Percentiles rank a stretch among this genome's conserved stretches.
Conservation (phyloP, 2,797 vertebrate species). For the Scleropages formosus region DNA sequence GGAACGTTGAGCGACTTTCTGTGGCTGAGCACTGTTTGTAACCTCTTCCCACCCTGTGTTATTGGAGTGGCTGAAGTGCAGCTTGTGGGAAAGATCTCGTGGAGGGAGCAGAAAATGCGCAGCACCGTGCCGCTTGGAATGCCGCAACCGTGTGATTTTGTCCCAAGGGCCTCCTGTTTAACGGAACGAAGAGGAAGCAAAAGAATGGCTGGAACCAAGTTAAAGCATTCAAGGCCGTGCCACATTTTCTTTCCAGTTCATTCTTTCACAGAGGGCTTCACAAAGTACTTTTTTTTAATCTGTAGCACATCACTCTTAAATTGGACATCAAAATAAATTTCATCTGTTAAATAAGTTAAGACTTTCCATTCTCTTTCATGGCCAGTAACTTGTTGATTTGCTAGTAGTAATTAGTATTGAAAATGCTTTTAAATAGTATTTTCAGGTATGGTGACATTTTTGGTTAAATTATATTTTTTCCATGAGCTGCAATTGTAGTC, state of each 20-base stretch:
- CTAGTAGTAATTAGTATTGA: too few species aligned
- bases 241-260: slow-evolving; percentile 21
- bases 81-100: slow-evolving; percentile 8
- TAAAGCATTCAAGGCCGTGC: slow-evolving; percentile 34
- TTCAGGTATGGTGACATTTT: background rate
- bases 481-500: too few species aligned
- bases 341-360: too few species aligned
- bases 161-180: background rate
- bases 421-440: background rate
- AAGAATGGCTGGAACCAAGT: background rate
- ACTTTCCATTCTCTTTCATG: too few species aligned
- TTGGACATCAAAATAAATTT: slow-evolving; percentile 14
- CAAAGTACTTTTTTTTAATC: slow-evolving; percentile 30
- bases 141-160: too few species aligned
- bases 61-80: slow-evolving; percentile 27
- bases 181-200: background rate
- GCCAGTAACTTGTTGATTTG: too few species aligned
- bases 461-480: background rate
- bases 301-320: slow-evolving; percentile 43
- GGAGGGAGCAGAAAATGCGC: background rate
- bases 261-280: background rate
- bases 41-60: slow-evolving; percentile 34
- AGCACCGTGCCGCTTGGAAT: background rate
- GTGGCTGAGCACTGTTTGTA: slow-evolving; percentile 35
- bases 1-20: slow-evolving; percentile 30